Evolutionary conservation across 2,888 invertebrate species (phyloP), one percentile per base, ranked within the genome.

Genomic region (Limnephilus lunatus): DNA sequence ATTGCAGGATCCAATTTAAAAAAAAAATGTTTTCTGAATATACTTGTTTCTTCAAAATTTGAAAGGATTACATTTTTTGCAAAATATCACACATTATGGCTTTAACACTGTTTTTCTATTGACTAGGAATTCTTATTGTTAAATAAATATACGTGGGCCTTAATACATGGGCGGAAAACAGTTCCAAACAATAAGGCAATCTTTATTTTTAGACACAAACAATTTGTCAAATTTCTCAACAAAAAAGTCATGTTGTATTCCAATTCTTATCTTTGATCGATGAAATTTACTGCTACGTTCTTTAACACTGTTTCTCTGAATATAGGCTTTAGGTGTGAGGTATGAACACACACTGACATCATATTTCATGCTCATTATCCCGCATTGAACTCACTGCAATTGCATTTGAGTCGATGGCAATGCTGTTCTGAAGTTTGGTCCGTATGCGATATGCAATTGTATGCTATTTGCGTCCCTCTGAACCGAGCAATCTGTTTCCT

Each of bases 401-500:
- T 83, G 9, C 35, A 35, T 35, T 32, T 32, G 31, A 83, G 15
- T 35, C 35, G 83, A 32, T 35, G 9, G 83, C 48, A 15, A 48
- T 15, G 48, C 83, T 35, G 19, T 39, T 32, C 11, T 39, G 83
- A 83, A 35, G 35, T 35, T 83, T 83, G 82, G 15, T 32, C 25
- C 25, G 19, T 68, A 25, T 68, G 68, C 9, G 7, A 68, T 68
- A 25, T 68, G 9, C 68, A n/a, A 68, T 68, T 68, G 68, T n/a
- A 68, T 25, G 68, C 68, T 68, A 68, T 68, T 68, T 68, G n/a
- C 68, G 68, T 68, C 68, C 9, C 25, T 68, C 68, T 68, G 68
- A 68, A 11, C 86, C 44, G 30, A 48, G 44, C 48, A 86, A 86
- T 86, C 48, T 86, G 86, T 86, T 86, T 86, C 35, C 85, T n/a